These are phyloP conservation scores for Athalia cordata DNA, from an alignment of 2,888 invertebrate species.

Conservation along the genomic window DNA sequence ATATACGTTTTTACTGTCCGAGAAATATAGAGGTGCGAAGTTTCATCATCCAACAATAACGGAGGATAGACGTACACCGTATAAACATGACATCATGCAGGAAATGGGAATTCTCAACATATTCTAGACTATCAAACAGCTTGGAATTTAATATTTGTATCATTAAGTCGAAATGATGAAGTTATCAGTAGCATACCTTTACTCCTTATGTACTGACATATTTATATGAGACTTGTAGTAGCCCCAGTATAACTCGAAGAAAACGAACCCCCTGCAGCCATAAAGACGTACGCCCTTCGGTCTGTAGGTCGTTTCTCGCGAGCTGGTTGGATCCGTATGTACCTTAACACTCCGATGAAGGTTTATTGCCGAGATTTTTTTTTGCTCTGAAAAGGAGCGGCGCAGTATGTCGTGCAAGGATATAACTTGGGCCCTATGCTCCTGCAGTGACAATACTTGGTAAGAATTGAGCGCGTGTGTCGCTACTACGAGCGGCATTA, in stretches of 20 bases:
- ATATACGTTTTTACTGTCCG: slow-evolving; percentile 17
- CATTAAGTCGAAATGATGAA: slow-evolving; percentile 17
- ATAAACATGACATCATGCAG: neutral
- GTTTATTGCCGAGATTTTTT: slow-evolving; percentile 40
- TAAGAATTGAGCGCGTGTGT: slow-evolving; percentile 26
- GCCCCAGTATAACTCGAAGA: slow-evolving; percentile 16
- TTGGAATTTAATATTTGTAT: neutral
- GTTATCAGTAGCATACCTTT: neutral
- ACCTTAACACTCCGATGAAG: neutral
- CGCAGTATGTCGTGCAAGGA: slow-evolving; percentile 24
- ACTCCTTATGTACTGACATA: neutral
- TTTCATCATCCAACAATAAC: slow-evolving; percentile 25
- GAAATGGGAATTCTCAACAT: too few species aligned
- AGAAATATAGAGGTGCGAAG: slow-evolving; percentile 27
- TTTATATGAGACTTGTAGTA: slow-evolving; percentile 11
- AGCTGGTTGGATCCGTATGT: neutral
- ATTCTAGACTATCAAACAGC: too few species aligned
- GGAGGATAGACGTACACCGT: neutral
- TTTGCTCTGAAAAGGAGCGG: slow-evolving; percentile 30
- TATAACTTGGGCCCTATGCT: neutral
- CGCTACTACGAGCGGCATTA: slow-evolving; percentile 21
- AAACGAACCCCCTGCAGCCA: slow-evolving; percentile 22
- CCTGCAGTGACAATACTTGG: slow-evolving; percentile 32
- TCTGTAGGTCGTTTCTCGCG: slow-evolving; percentile 18
- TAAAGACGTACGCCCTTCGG: slow-evolving; percentile 12